Base-by-base conservation (phyloP, 2,113 vertebrate genomes). In the Sebastes fasciatus region DNA sequence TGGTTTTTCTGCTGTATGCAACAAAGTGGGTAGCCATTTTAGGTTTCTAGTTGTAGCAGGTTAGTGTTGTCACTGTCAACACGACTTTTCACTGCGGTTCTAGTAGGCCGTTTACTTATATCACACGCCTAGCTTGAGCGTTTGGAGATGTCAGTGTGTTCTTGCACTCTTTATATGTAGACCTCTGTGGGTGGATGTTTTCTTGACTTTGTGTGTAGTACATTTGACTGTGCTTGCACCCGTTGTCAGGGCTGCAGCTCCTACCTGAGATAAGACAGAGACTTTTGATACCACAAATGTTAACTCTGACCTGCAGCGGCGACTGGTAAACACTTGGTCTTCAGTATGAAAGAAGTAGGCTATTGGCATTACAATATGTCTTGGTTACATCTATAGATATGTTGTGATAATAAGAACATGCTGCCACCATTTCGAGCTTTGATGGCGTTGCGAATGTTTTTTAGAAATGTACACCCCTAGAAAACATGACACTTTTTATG, bases 241-340 rank as follows among this genome's bases (percentile, higher is more conserved):
- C 6, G 40, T 87, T 73, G 69, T 43, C 66, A 42, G 78, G 55
- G 79, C 84, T 71, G 51, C 34, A 19, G 65, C 58, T 74, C 69
- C 17, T 43, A 84, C 64, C 57, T 62, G 65, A 88, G 84, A 91
- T 87, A 86, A 88, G 72, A 79, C 51, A 19, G 51, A 79, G 54
- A 55, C 49, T 55, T 55, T 74, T 45, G 58, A 54, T 64, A 16
- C 23, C 1, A 3, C 63, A 70, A 42, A 74, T 78, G 48, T 52
- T 68, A 55, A 61, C 0, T 11, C 12, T 51, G 58, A 81, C 43
- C 52, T 40, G 45, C 26, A 71, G 43, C 2, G 58, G 42, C 0
- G 12, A 61, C 60, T 23, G 34, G 12, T 69, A 63, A 76, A 82
- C 9, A 57, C n/a, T 8, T 62, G 57, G 8, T 72, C n/a, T 45